Conservation (phyloP, 2,888 invertebrate genomes). For the Leptinotarsa juncta region DNA sequence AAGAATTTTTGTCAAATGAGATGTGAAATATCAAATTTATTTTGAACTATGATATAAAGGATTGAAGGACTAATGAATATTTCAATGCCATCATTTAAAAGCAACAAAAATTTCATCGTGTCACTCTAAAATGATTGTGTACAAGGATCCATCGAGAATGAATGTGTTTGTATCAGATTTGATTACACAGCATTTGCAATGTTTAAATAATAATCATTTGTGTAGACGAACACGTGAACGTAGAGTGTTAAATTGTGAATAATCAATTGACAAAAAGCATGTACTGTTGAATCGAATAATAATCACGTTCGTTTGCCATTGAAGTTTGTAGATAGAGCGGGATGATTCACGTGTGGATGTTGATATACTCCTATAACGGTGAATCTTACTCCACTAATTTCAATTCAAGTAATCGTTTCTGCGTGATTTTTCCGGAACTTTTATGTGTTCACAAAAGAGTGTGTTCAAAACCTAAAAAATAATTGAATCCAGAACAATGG, state of each 20-base stretch:
- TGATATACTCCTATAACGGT: background rate
- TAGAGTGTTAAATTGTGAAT: slow-evolving; percentile 8
- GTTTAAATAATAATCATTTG: slow-evolving; percentile 5
- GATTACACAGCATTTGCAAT: slow-evolving; percentile 6
- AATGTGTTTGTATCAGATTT: slow-evolving; percentile 4
- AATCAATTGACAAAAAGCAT: slow-evolving; percentile 14
- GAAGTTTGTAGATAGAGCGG: slow-evolving; percentile 11
- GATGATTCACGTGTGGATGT: background rate
- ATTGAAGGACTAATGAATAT: background rate
- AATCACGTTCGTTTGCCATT: slow-evolving; percentile 17
- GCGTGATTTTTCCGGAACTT: no score
- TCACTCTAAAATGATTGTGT: background rate
- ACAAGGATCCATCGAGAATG: background rate
- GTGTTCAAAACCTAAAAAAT: no score
- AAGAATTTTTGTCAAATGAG: no score
- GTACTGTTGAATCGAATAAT: background rate
- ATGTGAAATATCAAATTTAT: no score
- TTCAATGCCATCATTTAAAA: background rate
- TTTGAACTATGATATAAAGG: no score
- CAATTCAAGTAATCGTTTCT: no score
- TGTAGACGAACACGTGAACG: slow-evolving; percentile 14
- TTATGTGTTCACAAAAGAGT: no score
- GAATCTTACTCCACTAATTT: background rate
- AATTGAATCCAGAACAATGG: no score
- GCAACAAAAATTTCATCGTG: background rate